Base-by-base conservation (phyloP, 2,797 vertebrate species). In the Epinephelus malabaricus region DNA sequence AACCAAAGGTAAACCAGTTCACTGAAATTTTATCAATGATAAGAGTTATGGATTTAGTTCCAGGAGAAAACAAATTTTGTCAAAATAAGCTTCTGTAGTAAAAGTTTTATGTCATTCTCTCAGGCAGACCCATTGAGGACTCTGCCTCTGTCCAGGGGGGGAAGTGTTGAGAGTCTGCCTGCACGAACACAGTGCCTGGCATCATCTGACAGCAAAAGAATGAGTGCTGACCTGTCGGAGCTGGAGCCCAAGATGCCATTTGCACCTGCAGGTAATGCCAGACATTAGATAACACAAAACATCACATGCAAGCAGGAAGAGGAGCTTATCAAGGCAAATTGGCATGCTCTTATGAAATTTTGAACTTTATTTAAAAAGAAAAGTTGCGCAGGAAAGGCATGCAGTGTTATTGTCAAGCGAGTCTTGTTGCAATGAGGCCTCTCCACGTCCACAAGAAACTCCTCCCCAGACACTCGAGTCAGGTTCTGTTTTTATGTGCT, bases 221-320 rank as follows among this genome's bases (percentile, higher is more conserved):
- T 98, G 97, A 99, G 98, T 54, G 94, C 97, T 14, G 98, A 99
- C 91, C 96, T 99, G 90, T 98, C 98, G 23, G 98, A 99, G 94
- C 95, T 98, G 89, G 98, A 99, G 90, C 96, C 96, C 76, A 97
- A 97, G 88, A 95, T 97, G 81, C 88, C 95, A 27, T 95, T 95
- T 76, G 93, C 96, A 14, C 94, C 96, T 46, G 63, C 97, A 97
- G 97, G 98, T 99, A 97, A 96, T 78, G 21, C 14, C 55, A 23
- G 61, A 17, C 47, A 68, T 46, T 6, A 78, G 60, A 62, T 58
- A 14, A 30, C 63, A 47, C 72, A 71, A 21, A 73, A 50, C 45
- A 34, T 56, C 38, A 56, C 23, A 45, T 46, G 8, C 50, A 18
- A 55, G 15, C 61, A 66, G 5, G 43, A 38, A 27, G 18, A 53